Percentiles rank a stretch among this genome's conserved stretches.
Conservation (phyloP, 2,888 invertebrate species). For the Lithophane ornitopus region DNA sequence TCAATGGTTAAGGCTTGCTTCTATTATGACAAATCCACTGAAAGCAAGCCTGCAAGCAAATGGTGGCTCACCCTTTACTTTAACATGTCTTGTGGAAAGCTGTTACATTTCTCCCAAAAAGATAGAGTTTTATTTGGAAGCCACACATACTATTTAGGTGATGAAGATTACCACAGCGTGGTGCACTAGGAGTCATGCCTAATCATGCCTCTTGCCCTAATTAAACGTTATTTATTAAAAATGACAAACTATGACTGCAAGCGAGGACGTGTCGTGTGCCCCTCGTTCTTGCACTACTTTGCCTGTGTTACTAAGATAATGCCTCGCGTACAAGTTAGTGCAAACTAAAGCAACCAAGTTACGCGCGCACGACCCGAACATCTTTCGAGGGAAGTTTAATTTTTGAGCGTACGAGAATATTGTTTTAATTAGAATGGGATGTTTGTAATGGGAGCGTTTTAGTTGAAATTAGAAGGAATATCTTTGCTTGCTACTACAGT, state of each 20-base stretch:
- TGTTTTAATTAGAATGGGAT: constrained; percentile 44
- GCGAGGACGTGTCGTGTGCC: constrained; percentile 34
- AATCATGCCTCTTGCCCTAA: background rate
- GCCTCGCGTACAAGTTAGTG: constrained; percentile 71
- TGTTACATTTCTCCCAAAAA: background rate
- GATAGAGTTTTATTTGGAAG: background rate
- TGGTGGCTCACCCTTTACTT: background rate
- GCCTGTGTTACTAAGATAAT: constrained; percentile 76
- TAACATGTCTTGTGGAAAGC: background rate
- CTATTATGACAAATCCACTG: too few relatives aligned
- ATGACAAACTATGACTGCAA: constrained; percentile 37
- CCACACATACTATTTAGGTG: background rate
- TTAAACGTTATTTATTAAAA: background rate
- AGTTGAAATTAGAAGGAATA: constrained; percentile 13
- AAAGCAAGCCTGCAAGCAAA: too few relatives aligned
- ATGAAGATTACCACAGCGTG: background rate
- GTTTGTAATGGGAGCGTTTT: constrained; percentile 26
- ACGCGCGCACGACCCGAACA: constrained; percentile 67
- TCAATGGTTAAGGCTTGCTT: background rate
- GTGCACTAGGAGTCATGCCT: background rate
- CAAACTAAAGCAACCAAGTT: constrained; percentile 75
- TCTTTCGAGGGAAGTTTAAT: constrained; percentile 69
- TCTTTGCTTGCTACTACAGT: constrained; percentile 6
- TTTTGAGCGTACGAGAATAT: constrained; percentile 63
- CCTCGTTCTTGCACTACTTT: constrained; percentile 42